These are phyloP conservation scores for Euwallacea fornicatus DNA, from an alignment of 1,140 invertebrate species.

Conservation along the genomic window DNA sequence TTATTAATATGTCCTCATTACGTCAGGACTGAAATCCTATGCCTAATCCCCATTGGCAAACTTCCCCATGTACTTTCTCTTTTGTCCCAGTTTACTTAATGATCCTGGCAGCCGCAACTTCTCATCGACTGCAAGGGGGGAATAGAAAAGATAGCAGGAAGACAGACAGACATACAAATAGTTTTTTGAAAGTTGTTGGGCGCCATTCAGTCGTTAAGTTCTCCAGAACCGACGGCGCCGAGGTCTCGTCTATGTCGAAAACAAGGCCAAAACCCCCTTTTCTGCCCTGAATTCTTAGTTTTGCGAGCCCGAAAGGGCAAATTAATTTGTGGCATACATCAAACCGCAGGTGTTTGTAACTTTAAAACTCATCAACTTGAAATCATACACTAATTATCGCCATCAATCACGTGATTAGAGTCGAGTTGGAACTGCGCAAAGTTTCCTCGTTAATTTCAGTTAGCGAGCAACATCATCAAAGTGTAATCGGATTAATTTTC, in stretches of 20 bases:
- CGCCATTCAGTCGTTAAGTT: neutral
- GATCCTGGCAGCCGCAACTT: too few relatives aligned
- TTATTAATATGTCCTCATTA: too few relatives aligned
- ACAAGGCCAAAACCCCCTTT: neutral
- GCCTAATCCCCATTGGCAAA: too few relatives aligned
- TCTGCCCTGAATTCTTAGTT: neutral
- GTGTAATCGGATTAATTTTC: neutral
- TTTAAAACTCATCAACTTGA: slow-evolving; percentile 1
- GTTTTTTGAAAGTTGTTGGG: slow-evolving; percentile 6
- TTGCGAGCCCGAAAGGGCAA: neutral
- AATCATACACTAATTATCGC: neutral
- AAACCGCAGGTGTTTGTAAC: neutral
- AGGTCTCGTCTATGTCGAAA: neutral
- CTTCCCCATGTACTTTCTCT: too few relatives aligned
- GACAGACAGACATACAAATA: slow-evolving; percentile 6
- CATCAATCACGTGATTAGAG: slow-evolving; percentile 2
- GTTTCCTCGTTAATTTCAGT: slow-evolving; percentile 1
- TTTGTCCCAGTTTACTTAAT: too few relatives aligned
- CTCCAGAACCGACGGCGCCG: neutral
- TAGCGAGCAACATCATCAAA: neutral
- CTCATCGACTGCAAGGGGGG: too few relatives aligned
- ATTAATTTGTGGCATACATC: neutral
- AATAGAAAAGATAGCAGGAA: slow-evolving; percentile 15
- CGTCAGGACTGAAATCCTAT: too few relatives aligned
- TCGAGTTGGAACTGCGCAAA: neutral